A percentile compares a stretch with the other conserved stretches of the same genome.
phyloP scores from a whole-genome alignment of 92 coral and sea anemone genomes.

The Anthopleura xanthogrammica region DNA sequence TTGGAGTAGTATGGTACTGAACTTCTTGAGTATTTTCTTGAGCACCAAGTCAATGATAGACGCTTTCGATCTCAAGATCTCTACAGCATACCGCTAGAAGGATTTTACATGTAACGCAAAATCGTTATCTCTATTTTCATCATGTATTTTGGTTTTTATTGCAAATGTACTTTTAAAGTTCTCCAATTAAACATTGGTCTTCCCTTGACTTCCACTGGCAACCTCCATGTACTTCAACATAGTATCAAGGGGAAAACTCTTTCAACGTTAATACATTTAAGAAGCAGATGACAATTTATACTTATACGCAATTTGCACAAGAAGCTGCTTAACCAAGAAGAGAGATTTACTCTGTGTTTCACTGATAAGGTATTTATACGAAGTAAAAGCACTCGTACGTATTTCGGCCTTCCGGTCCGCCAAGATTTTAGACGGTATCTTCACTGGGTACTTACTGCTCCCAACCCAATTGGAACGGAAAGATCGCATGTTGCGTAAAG shows the following conservation, averaged over 20 bases:
- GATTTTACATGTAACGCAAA: no score
- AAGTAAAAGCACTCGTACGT: neutral
- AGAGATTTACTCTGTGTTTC: neutral
- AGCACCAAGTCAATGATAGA: no score
- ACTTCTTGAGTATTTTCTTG: no score
- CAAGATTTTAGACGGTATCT: neutral
- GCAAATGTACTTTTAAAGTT: no score
- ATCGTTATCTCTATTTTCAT: no score
- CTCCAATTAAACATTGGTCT: no score
- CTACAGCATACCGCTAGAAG: no score
- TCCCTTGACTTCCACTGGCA: no score
- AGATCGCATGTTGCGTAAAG: neutral
- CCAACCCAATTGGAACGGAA: neutral
- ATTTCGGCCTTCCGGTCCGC: constrained; percentile 2
- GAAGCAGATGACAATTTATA: neutral
- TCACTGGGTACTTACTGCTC: neutral
- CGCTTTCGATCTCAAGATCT: no score
- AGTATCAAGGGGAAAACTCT: no score
- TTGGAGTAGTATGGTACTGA: neutral
- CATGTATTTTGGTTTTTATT: no score
- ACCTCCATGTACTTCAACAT: no score
- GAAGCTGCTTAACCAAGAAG: neutral
- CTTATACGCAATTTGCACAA: neutral
- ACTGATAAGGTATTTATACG: neutral
- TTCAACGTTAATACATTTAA: neutral